Evolutionary conservation across 2,888 invertebrate genomes (phyloP).

Genomic region (Monochamus alternatus): DNA sequence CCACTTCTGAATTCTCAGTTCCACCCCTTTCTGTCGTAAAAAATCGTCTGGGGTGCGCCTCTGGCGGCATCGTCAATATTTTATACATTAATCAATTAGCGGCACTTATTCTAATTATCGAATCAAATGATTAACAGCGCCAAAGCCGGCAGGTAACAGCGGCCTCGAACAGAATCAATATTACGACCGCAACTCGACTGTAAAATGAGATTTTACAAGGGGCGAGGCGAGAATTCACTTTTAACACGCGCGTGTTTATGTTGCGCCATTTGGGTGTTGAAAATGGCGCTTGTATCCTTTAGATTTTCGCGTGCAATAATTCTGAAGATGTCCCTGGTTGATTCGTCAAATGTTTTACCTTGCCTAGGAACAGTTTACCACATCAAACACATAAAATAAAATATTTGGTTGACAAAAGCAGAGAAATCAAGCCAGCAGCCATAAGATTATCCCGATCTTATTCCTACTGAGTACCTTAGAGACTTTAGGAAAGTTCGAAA

Average conservation of each 20-base stretch:
- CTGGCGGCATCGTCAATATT: slow-evolving; percentile 29
- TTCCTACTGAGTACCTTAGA: too few relatives aligned
- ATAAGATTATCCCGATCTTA: too few relatives aligned
- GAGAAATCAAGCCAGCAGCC: too few relatives aligned
- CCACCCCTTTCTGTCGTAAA: too few relatives aligned
- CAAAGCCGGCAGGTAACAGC: neutral
- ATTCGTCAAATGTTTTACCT: too few relatives aligned
- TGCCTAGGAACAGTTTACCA: too few relatives aligned
- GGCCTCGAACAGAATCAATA: slow-evolving; percentile 13
- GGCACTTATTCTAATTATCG: slow-evolving; percentile 49
- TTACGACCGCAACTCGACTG: neutral
- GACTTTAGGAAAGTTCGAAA: too few relatives aligned
- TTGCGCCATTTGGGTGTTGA: neutral
- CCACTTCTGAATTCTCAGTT: too few relatives aligned
- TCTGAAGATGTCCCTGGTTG: too few relatives aligned
- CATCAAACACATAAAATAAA: neutral
- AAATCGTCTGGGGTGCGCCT: neutral
- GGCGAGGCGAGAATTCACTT: neutral
- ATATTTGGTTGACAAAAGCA: too few relatives aligned
- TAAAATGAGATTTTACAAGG: neutral
- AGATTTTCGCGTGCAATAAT: neutral
- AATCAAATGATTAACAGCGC: slow-evolving; percentile 45
- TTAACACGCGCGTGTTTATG: neutral
- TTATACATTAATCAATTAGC: slow-evolving; percentile 46
- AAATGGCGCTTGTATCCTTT: neutral